These are phyloP conservation scores for Semaprochilodus insignis DNA, from an alignment of 2,797 vertebrate genomes.

Conservation along the genomic window DNA sequence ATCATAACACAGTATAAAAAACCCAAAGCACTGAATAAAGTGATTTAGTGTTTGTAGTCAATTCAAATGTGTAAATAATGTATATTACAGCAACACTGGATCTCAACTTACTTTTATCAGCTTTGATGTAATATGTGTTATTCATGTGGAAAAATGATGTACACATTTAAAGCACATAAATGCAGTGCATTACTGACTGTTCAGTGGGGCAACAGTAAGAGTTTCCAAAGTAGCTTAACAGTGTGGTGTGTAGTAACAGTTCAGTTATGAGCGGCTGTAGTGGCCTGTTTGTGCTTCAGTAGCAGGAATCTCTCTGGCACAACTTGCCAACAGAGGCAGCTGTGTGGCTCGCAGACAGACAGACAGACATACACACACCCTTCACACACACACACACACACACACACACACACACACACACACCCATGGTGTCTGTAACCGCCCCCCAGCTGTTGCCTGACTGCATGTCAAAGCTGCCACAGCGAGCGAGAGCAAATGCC, in stretches of 20 bases:
- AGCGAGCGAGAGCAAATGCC: conserved; percentile 65
- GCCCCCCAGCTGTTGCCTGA: conserved; percentile 76
- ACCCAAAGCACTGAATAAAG: not conserved
- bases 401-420: conserved; percentile 38
- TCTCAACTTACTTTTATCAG: not conserved
- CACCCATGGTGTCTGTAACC: conserved; percentile 70
- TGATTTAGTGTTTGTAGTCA: too few species aligned
- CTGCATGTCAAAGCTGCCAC: conserved; percentile 75
- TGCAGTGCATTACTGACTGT: not conserved
- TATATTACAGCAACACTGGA: not conserved
- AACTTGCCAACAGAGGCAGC: conserved; percentile 54
- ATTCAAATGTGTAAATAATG: not conserved
- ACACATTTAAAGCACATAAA: not conserved
- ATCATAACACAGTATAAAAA: not conserved
- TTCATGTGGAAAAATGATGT: not conserved
- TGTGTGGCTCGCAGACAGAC: conserved; percentile 48
- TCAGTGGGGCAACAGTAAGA: not conserved
- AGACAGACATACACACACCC: not conserved
- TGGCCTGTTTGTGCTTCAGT: conserved; percentile 41
- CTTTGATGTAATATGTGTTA: too few species aligned
- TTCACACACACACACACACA: conserved; percentile 15
- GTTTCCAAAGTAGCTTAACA: conserved; percentile 8
- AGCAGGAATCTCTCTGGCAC: conserved; percentile 49
- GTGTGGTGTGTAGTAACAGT: conserved; percentile 15
- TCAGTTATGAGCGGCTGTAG: conserved; percentile 39